Evolutionary conservation across 2,113 vertebrate species (phyloP), one percentile per base, ranked within the genome.

Genomic region (Pogonocichla stellata): DNA sequence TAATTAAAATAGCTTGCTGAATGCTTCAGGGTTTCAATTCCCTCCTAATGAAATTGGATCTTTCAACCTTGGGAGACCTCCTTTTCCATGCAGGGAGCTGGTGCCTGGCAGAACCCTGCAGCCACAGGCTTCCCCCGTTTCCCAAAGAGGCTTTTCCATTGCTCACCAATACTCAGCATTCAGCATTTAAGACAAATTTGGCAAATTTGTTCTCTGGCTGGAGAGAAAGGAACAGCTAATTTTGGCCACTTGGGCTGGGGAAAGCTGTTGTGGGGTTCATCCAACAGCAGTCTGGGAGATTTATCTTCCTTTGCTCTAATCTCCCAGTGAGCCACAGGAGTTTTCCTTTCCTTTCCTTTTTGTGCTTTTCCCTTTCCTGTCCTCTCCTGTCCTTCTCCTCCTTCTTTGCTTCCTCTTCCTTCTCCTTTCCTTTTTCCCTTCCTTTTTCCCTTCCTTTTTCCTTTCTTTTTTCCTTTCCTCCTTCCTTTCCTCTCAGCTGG

Each of bases 1-100:
- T 89, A 85, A 86, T 95, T 93, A 92, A 86, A 94, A 45, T 10
- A 80, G 66, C 34, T 80, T 94, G 85, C 71, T 91, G 83, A 92
- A 64, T 88, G 56, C 85, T 83, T 86, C 67, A 79, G 75, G 72
- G 86, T 86, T 86, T 86, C 42, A 69, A 34, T 60, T 57, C 25
- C 34, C 15, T 92, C 54, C 34, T 54, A 47, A 80, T 79, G 66
- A 89, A 83, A 89, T 73, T 29, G 42, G 40, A 72, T 90, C 43
- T 67, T 82, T 64, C 47, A 51, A 66, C 36, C 51, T 73, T 38
- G 47, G 74, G 87, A 61, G 42, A 33, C 14, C 11, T 73, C 56
- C 60, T 66, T 91, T 86, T 67, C 54, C 12, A 3, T 19, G 60
- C 25, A 2, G 5, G 54, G 53, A 80, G 62, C 53, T 58, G 2